Base-by-base conservation (phyloP, 2,113 vertebrate species). In the Callopanchax toddi region DNA sequence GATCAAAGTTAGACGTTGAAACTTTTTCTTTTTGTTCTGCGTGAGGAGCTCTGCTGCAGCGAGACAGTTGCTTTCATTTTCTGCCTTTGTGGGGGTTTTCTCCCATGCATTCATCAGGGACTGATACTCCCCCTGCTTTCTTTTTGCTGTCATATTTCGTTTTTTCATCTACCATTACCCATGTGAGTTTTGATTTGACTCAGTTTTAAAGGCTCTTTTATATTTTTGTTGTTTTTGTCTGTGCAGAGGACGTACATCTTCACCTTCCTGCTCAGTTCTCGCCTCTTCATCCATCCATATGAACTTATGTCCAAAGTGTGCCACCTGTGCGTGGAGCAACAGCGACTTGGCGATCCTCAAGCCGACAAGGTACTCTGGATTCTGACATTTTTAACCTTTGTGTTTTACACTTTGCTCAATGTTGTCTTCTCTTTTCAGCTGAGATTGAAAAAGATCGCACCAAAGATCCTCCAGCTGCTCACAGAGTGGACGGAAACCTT, bases 401-500 rank as follows among this genome's bases (percentile, higher is more conserved):
- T 0, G n/a, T 3, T 22, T 5, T 3, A n/a, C 37, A 1, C 1
- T 34, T 61, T 23, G 2, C 23, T 53, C 48, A 40, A 2, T 45
- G 1, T 29, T 54, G 56, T 20, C n/a, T 15, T 50, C 5, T 1
- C 4, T 57, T 60, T 78, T 50, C 71, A 98, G 95, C 92, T 80
- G 49, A 85, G 91, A 74, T 83, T 94, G 46, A 90, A 82, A 72
- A 96, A 95, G 87, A 93, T 95, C 12, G 92, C 95, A 26, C 95
- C 96, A 2, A 97, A 96, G 90, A 90, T 98, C 60, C 90, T 97
- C 0, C 96, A 97, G 78, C 71, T 98, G 67, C 79, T 98, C 71
- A 93, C 93, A 0, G 96, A 98, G 76, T 98, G 97, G 97, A 97
- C 94, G 0, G 95, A 97, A 70, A 98, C 94, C 0, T 98, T 98